Percentiles rank a stretch among this genome's conserved stretches.
Evolutionary conservation across 1,140 invertebrate genomes (phyloP).

Genomic region (Neocloeon triangulifer): DNA sequence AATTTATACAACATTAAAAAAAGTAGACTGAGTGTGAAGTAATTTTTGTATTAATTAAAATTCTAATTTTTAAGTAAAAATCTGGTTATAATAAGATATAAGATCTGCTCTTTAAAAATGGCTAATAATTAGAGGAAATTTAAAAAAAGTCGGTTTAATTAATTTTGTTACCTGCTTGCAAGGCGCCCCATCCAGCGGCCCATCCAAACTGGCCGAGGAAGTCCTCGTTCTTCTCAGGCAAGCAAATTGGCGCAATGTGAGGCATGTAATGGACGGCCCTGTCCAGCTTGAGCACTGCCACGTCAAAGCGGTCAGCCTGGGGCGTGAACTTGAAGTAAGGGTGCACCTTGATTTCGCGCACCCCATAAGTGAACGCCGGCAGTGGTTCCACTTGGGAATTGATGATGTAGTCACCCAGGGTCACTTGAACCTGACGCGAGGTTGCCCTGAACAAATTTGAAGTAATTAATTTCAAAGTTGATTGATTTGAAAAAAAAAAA

Average conservation of each 20-base stretch:
- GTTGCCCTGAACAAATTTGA: conserved; percentile 33
- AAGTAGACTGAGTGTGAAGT: too few relatives aligned
- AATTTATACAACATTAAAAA: too few relatives aligned
- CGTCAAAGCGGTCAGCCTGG: conserved; percentile 68
- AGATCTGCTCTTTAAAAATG: too few relatives aligned
- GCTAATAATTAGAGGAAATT: too few relatives aligned
- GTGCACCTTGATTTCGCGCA: conserved; percentile 70
- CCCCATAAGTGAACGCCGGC: conserved; percentile 75
- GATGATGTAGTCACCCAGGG: conserved; percentile 80
- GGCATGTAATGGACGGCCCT: conserved; percentile 71
- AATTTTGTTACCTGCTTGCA: conserved; percentile 49
- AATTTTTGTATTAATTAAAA: too few relatives aligned
- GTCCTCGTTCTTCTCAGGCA: conserved; percentile 73
- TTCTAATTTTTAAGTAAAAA: too few relatives aligned
- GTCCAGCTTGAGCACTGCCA: conserved; percentile 72
- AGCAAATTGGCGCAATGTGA: conserved; percentile 79
- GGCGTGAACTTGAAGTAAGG: conserved; percentile 91
- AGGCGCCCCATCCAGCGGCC: conserved; percentile 83
- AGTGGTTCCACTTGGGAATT: conserved; percentile 77
- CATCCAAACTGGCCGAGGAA: conserved; percentile 77
- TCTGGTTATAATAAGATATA: too few relatives aligned
- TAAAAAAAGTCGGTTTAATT: background rate
- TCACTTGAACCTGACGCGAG: conserved; percentile 72
- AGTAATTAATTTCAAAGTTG: too few relatives aligned
- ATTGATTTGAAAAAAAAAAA: too few relatives aligned